Evolutionary conservation across 2,888 invertebrate genomes (phyloP).

Genomic region (Hecatera dysodea): DNA sequence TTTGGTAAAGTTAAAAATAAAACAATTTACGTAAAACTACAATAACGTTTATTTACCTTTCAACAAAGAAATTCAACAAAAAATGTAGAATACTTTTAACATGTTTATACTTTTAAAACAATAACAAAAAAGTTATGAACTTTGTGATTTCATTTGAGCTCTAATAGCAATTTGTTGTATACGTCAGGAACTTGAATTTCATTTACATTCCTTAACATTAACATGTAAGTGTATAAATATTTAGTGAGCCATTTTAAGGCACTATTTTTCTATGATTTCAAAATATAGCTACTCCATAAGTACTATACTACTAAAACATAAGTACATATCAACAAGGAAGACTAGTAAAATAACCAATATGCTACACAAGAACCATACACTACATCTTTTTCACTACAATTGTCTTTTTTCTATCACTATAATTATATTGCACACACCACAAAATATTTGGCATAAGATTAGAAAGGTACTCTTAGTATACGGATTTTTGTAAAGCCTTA

Average conservation of each 20-base stretch:
- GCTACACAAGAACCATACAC: constrained; percentile 8
- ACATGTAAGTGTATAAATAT: constrained; percentile 16
- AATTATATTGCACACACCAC: constrained; percentile 21
- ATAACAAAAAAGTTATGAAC: constrained; percentile 4
- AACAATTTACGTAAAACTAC: constrained; percentile 43
- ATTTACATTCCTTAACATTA: constrained; percentile 18
- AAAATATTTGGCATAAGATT: constrained; percentile 16
- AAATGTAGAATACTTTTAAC: constrained; percentile 39
- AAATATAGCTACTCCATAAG: constrained; percentile 51
- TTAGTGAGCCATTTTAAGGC: constrained; percentile 57
- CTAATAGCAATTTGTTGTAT: constrained; percentile 22
- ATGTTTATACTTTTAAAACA: constrained; percentile 27
- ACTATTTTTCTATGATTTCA: constrained; percentile 42
- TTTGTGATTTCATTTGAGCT: constrained; percentile 58
- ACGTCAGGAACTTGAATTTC: constrained; percentile 45
- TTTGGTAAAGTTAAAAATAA: constrained; percentile 33
- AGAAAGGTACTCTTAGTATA: constrained; percentile 24
- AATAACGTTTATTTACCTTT: constrained; percentile 51
- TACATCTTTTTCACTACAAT: constrained; percentile 23
- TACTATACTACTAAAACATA: constrained; percentile 56
- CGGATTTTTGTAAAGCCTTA: constrained; percentile 2
- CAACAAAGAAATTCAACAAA: constrained; percentile 55
- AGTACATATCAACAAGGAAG: constrained; percentile 58
- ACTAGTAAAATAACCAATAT: constrained; percentile 44
- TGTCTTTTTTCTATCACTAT: constrained; percentile 22